Conservation (phyloP, 2,797 vertebrate genomes). For the Amniataba percoides region DNA sequence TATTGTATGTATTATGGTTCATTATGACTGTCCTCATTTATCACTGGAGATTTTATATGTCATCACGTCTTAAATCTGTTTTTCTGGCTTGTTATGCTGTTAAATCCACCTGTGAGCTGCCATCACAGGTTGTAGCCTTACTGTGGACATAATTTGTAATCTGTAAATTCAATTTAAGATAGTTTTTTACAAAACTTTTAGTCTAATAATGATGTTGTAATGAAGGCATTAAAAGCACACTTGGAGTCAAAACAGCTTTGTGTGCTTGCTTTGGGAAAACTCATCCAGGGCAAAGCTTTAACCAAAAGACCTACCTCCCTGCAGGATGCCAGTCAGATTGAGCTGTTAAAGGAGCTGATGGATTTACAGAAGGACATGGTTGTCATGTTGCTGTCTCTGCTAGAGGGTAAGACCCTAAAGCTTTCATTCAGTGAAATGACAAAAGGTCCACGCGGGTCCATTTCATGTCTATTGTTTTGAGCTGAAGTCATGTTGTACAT, state of each 20-base stretch:
- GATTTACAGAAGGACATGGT: conserved; percentile 99
- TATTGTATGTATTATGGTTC: neutral
- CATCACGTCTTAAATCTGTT: neutral
- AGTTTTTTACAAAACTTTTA: neutral
- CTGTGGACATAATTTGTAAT: neutral
- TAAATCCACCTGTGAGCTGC: neutral
- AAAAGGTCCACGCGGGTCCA: neutral
- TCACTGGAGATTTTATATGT: neutral
- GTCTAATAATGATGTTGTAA: neutral
- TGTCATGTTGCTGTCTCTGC: conserved; percentile 96
- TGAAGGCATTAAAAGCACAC: neutral
- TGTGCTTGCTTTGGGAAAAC: conserved; percentile 1
- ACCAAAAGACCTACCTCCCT: conserved; percentile 22
- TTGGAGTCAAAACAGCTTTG: neutral
- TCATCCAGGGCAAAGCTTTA: conserved; percentile 12
- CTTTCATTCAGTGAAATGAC: neutral
- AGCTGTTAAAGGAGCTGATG: conserved; percentile 96
- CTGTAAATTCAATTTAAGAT: neutral
- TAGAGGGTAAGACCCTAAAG: conserved; percentile 89
- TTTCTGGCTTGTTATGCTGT: neutral
- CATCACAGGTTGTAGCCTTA: neutral
- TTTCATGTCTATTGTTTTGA: neutral
- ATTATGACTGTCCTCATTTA: neutral
- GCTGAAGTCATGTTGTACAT: neutral
- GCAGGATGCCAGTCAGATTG: conserved; percentile 97